A percentile compares a stretch with the other conserved stretches of the same genome.
phyloP scores from a whole-genome alignment of 2,113 vertebrate genomes.

The Uria lomvia region DNA sequence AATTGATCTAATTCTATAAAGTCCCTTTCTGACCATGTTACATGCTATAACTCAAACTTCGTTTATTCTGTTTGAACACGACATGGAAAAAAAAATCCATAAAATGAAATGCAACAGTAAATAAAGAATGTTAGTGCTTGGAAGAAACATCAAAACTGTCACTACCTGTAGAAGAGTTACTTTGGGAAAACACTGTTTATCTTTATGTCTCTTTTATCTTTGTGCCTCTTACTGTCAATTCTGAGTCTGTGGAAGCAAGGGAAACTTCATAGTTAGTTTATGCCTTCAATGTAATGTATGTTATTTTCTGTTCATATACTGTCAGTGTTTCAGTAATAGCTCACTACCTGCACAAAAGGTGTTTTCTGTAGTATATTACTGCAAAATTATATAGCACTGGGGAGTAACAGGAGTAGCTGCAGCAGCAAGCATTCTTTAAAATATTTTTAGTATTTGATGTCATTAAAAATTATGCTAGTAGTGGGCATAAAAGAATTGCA shows the following conservation, averaged over 20 bases:
- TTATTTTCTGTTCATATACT: background rate
- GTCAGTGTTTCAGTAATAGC: background rate
- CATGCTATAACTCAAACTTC: background rate
- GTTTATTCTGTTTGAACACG: constrained; percentile 16
- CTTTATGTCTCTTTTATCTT: background rate
- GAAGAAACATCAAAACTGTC: background rate
- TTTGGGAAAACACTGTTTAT: background rate
- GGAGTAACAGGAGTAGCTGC: background rate
- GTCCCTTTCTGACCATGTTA: background rate
- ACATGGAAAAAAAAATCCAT: constrained; percentile 1
- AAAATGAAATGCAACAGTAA: constrained; percentile 29
- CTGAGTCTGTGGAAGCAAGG: background rate
- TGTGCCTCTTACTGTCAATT: background rate
- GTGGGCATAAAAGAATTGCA: background rate
- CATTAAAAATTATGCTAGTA: background rate
- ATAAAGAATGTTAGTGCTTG: background rate
- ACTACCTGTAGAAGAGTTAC: background rate
- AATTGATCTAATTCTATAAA: constrained; percentile 13
- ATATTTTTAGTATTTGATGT: background rate
- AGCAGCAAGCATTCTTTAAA: background rate
- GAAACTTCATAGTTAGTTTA: background rate
- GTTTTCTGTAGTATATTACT: background rate
- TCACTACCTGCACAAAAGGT: background rate
- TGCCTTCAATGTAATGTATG: background rate
- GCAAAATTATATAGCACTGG: background rate